Percentiles rank a stretch among this genome's conserved stretches.
Conservation (phyloP, 1,140 invertebrate species). For the Lerema accius region DNA sequence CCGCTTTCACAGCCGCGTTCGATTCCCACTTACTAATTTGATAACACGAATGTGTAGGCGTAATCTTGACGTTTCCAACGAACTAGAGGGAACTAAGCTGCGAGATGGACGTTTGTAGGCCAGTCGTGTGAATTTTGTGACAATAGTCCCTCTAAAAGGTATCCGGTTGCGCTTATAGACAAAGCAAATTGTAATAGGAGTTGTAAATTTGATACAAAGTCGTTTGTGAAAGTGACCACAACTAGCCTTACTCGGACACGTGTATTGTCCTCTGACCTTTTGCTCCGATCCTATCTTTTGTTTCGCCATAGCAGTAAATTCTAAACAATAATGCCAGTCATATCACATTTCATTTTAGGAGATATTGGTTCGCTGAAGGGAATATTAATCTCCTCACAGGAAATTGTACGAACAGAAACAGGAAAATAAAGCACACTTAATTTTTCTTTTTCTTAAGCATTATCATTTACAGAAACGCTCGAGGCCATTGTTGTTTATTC, state of each 20-base stretch:
- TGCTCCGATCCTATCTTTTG: conserved; percentile 24
- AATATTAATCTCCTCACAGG: background rate
- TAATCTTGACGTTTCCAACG: conserved; percentile 29
- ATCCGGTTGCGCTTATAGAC: conserved; percentile 21
- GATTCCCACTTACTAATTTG: conserved; percentile 26
- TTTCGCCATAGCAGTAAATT: conserved; percentile 18
- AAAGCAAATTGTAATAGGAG: conserved; percentile 29
- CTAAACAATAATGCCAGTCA: conserved; percentile 14
- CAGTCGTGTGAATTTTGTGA: conserved; percentile 20
- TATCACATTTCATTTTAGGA: conserved; percentile 4
- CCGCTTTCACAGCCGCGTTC: background rate
- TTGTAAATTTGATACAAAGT: conserved; percentile 33
- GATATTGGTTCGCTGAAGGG: background rate
- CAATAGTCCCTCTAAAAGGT: conserved; percentile 23
- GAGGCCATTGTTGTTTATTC: background rate
- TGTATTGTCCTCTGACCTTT: conserved; percentile 30
- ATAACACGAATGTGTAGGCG: conserved; percentile 18
- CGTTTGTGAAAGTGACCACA: conserved; percentile 33
- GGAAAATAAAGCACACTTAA: background rate
- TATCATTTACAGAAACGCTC: no score
- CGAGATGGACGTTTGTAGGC: conserved; percentile 21
- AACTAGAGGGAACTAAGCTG: conserved; percentile 10
- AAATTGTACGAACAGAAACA: background rate
- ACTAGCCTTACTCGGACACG: background rate
- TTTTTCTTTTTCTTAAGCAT: background rate